A percentile compares a stretch with the other conserved stretches of the same genome.
phyloP scores from a whole-genome alignment of 37 sponge, comb jelly and placozoan species.

The Agelas oroides region DNA sequence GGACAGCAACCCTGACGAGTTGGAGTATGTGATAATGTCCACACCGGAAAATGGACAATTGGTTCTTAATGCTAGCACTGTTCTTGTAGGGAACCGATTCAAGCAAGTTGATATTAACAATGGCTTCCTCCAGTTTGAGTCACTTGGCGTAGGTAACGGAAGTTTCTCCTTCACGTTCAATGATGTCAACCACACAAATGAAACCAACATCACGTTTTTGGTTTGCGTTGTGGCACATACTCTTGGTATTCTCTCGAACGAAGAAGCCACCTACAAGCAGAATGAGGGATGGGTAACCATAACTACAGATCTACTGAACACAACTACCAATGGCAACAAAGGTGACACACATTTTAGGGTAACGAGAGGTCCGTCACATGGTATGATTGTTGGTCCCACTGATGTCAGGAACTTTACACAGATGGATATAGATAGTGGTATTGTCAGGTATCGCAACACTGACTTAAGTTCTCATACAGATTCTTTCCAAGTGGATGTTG shows the following conservation, averaged over 20 bases:
- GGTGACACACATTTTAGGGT: slow-evolving; percentile 38
- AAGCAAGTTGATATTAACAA: slow-evolving; percentile 61
- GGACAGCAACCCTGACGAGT: slow-evolving; percentile 49
- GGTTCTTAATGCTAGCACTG: neutral
- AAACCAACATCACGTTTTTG: neutral
- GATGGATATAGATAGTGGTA: neutral
- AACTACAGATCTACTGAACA: slow-evolving; percentile 8
- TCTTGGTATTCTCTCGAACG: neutral
- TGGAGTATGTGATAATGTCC: slow-evolving; percentile 1
- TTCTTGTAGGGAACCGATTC: slow-evolving; percentile 10
- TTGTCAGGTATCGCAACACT: slow-evolving; percentile 27
- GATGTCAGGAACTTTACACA: slow-evolving; percentile 20
- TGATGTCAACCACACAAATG: slow-evolving; percentile 6
- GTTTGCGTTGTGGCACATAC: neutral
- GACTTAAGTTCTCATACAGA: slow-evolving; percentile 16
- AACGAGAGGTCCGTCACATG: slow-evolving; percentile 1
- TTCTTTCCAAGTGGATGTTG: slow-evolving; percentile 13
- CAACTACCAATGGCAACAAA: slow-evolving; percentile 48
- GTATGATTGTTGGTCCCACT: neutral
- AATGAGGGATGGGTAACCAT: slow-evolving; percentile 1
- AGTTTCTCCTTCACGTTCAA: slow-evolving; percentile 27
- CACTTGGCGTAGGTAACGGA: neutral
- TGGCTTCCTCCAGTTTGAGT: slow-evolving; percentile 7
- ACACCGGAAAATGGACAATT: slow-evolving; percentile 4
- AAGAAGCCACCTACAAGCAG: slow-evolving; percentile 24